Evolutionary conservation across 2,113 vertebrate genomes (phyloP), one percentile per base, ranked within the genome.

Genomic region (Colinus virginianus): DNA sequence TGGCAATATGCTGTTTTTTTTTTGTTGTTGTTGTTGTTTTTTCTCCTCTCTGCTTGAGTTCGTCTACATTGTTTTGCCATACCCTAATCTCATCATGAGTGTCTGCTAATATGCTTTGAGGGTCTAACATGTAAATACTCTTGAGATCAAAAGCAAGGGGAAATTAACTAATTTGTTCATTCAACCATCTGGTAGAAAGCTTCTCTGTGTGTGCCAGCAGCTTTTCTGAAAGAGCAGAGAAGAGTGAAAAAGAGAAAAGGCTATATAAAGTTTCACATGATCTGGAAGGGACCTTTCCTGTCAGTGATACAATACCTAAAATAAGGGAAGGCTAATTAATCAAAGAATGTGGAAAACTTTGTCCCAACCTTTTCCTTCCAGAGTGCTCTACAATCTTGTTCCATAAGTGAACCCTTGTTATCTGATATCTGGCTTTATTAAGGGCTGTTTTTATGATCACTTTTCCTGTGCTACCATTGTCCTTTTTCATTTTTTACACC

Each of bases 151-250:
- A 49, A 89, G 8, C 70, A 72, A 72, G 36, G 8, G 48, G 58
- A 92, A 42, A 6, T 84, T 89, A 67, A 94, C 61, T 82, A 34
- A 78, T 89, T 84, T 87, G 63, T 91, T 63, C 71, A 23, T 89
- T 89, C 63, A 69, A 0, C 25, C 1, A 72, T 62, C 71, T 91
- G 67, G 6, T 71, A 85, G 81, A 81, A 89, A 87, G 55, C 45
- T 79, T 36, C 53, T 76, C n/a, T 72, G 58, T 68, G 40, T 84
- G 59, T 87, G 43, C 66, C 40, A 38, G 19, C 11, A 62, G 49
- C 16, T 70, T 69, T 90, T 68, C 62, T 87, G 66, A 61, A 84
- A 76, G 93, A 62, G 30, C 26, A 70, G 22, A 23, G 49, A 78
- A 83, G 18, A 70, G 56, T 56, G 63, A 84, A 91, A 56, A 28